Evolutionary conservation across 2,113 vertebrate genomes (phyloP).

Genomic region (Enhydra lutris): DNA sequence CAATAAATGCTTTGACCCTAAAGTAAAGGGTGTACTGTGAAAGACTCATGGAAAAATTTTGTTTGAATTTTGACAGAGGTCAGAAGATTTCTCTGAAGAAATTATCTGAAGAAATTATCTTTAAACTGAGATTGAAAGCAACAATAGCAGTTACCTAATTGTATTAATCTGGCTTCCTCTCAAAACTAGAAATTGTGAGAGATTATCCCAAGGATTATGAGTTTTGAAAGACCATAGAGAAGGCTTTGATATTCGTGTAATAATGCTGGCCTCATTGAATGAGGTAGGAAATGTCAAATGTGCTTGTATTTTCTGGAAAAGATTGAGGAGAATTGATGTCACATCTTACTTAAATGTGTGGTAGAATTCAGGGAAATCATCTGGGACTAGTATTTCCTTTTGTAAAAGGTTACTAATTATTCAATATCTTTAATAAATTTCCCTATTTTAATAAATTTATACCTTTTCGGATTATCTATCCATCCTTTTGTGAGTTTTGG

Average conservation of each 20-base stretch:
- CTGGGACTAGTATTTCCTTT: neutral
- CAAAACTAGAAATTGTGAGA: neutral
- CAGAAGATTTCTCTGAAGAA: neutral
- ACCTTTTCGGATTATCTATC: neutral
- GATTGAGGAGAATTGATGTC: neutral
- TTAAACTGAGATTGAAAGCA: neutral
- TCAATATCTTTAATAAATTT: neutral
- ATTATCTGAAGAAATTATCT: neutral
- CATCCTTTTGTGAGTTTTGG: neutral
- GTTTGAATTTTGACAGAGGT: neutral
- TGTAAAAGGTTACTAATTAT: neutral
- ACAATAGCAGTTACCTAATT: neutral
- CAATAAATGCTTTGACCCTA: neutral
- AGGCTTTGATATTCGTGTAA: neutral
- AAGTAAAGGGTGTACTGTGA: neutral
- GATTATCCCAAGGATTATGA: neutral
- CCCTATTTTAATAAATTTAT: neutral
- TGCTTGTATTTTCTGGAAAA: conserved; percentile 1
- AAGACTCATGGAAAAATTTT: neutral
- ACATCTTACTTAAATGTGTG: neutral
- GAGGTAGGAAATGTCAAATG: neutral
- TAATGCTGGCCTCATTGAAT: neutral
- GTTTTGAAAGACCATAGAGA: neutral
- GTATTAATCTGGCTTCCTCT: neutral
- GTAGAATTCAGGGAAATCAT: neutral